Conservation (phyloP, 2,113 vertebrate genomes). For the Mesitornis unicolor region DNA sequence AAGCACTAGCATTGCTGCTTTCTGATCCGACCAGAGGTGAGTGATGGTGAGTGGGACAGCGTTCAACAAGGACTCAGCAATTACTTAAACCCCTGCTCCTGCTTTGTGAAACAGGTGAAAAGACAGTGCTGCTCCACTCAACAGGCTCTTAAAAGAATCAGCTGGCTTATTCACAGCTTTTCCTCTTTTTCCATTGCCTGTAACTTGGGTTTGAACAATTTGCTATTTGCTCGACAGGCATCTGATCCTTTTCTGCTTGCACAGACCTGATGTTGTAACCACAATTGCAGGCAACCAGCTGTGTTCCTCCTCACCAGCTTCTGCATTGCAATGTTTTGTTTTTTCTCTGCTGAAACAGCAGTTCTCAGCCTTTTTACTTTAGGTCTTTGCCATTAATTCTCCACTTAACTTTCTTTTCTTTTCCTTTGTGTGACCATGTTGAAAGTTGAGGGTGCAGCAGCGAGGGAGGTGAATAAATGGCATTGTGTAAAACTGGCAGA, state of each 20-base stretch:
- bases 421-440: not conserved
- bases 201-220: not conserved
- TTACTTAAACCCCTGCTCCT: not conserved
- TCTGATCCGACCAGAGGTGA: not conserved
- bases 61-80: not conserved
- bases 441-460: not conserved
- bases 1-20: not conserved
- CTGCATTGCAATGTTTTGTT: not conserved
- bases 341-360: not conserved
- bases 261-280: not conserved
- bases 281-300: not conserved
- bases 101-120: not conserved
- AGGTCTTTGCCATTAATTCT: not conserved
- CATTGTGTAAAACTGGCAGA: not conserved
- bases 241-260: not conserved
- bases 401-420: not conserved
- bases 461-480: not conserved
- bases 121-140: not conserved
- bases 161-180: not conserved
- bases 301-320: not conserved
- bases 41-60: not conserved
- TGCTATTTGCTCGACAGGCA: not conserved
- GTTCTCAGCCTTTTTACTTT: not conserved
- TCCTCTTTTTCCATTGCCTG: not conserved
- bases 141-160: not conserved